Base-by-base conservation (phyloP, 2,888 invertebrate genomes). In the Callinectes sapidus region DNA sequence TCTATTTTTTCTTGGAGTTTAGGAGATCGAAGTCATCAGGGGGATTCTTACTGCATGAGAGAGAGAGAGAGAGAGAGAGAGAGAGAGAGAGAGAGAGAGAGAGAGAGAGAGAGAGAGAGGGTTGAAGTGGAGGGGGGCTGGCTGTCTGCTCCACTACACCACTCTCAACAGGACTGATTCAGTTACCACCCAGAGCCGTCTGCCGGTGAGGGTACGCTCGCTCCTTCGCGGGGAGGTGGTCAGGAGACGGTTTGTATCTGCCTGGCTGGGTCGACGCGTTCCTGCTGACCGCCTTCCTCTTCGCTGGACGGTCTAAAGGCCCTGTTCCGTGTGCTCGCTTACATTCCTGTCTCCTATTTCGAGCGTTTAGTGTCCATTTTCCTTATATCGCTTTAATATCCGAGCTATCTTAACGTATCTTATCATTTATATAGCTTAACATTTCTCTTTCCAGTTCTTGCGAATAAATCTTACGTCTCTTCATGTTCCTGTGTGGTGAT, bases 341-440 rank as follows among this genome's bases (percentile, higher is more conserved):
- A 23, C 23, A 5, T 61, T 61, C 23, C 23, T 61, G 61, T 61
- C 61, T 61, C 61, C 23, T 61, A 61, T 61, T 61, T 61, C 61
- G 23, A 61, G 61, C 61, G 87, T 87, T 87, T n/a, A 85, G 39
- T 87, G 87, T 35, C 42, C 23, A 87, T 39, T 87, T 2, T 35
- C 87, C 48, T 39, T 18, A 87, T 87, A 85, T 85, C 35, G 85
- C 32, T 85, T n/a, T 85, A 85, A 85, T 87, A 48, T 35, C 87
- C 18, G 42, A 87, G 14, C 61, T 23, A 18, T 61, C 18, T 61
- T 61, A 23, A 23, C 61, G 61, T 61, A 61, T 61, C 23, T 61
- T 23, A 23, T 61, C 61, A 61, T 23, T 61, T 61, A 61, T 61
- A 61, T 61, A 18, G 61, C 61, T 61, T 23, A 6, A 23, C 2